Base-by-base conservation (phyloP, 1,140 invertebrate species). In the Cyclargus thomasi region DNA sequence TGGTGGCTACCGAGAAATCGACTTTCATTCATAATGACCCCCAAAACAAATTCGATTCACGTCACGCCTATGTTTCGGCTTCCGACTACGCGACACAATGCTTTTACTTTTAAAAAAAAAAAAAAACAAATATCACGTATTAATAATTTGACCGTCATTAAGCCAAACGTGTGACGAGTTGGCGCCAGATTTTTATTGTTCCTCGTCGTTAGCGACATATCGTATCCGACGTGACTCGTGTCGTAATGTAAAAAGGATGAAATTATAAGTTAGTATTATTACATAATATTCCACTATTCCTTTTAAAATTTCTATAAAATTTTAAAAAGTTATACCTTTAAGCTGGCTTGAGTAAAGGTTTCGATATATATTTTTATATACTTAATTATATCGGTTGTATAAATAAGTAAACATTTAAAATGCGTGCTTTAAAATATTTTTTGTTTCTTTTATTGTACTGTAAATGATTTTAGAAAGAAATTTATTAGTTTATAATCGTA, bases 101-200 rank as follows among this genome's bases (percentile, higher is more conserved):
- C 81, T 85, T 80, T 85, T 83, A 82, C 82, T 83, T 83, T 75
- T 59, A 59, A 2, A 0, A 47, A 59, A 59, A 59, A 59, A 59
- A 7, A 59, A 2, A 47, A 10, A 18, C 11, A 71, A 71, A 67
- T 72, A 70, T 86, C 85, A 88, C 85, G 85, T 88, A 81, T 74
- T 64, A 66, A 81, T 75, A 80, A 86, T 88, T 88, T 83, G 71
- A 76, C 70, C 69, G 76, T 86, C 84, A 86, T 86, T 88, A 88
- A 69, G 55, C 55, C 29, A 78, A 77, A 86, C 83, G 83, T 88
- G 85, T 80, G 69, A 85, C 81, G 69, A 77, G 73, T 71, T 80
- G 83, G 83, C 85, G 85, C 85, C 85, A 81, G 71, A 78, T 78
- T 78, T 78, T 78, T 86, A 82, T 85, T 82, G 74, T 80, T 70